phyloP scores from a whole-genome alignment of 2,888 invertebrate species.

The Acheta domesticus region DNA sequence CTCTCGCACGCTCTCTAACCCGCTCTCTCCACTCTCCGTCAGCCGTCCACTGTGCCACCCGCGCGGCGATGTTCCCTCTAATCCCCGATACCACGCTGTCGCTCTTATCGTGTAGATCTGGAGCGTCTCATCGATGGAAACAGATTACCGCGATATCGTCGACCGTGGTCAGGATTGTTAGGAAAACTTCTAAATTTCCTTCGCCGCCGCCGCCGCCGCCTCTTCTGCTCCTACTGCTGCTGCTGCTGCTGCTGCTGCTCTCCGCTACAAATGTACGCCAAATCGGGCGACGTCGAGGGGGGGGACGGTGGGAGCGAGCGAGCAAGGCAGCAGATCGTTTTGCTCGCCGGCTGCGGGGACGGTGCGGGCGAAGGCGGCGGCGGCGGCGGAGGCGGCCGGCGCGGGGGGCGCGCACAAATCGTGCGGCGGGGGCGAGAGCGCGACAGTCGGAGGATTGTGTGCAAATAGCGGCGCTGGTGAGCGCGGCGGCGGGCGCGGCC shows the following conservation, averaged over 20 bases:
- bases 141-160: conserved; percentile 1
- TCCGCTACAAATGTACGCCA: not conserved
- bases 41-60: too few relatives aligned
- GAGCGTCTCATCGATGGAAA: conserved; percentile 5
- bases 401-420: not conserved
- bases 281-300: too few relatives aligned
- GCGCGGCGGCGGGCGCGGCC: not conserved
- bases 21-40: too few relatives aligned
- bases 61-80: not conserved
- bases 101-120: not conserved
- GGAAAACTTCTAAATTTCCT: conserved; percentile 18
- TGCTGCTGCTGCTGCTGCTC: not conserved
- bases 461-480: not conserved
- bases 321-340: not conserved
- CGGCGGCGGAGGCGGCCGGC: not conserved
- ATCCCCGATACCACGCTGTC: not conserved
- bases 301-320: not conserved
- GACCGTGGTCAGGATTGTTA: conserved; percentile 3
- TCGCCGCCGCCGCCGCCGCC: not conserved
- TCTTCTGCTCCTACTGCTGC: not conserved
- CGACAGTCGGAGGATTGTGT: conserved; percentile 7
- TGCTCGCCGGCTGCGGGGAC: not conserved
- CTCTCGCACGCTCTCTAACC: too few relatives aligned
- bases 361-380: not conserved
- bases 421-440: not conserved